Base-by-base conservation (phyloP, 1,140 invertebrate species). In the Heliconius himera region DNA sequence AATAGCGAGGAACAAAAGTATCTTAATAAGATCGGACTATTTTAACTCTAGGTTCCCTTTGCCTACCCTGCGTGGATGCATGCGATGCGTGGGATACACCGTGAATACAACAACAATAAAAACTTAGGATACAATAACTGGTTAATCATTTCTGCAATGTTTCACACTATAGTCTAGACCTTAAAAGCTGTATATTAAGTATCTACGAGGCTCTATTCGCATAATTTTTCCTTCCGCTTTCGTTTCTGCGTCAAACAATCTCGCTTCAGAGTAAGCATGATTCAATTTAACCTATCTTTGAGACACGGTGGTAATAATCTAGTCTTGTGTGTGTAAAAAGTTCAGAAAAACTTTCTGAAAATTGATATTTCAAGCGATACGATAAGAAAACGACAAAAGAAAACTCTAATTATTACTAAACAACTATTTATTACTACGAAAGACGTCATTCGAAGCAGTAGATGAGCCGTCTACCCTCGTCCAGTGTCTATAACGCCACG, bases 251-350 rank as follows among this genome's bases (percentile, higher is more conserved):
- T 74, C 72, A 72, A 78, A 20, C 77, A 60, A 51, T 56, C 56
- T 73, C 41, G 46, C 70, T 70, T 54, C 38, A 20, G 38, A 46
- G 76, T 54, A 54, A n/a, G 41, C 26, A 54, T 70, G 73, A 74
- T 79, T 79, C 77, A 74, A 79, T 79, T 79, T 74, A 54, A 74
- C 73, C 73, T 73, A 74, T 79, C 72, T 56, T 74, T 51, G 77
- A 74, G 66, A 74, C 38, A 18, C 2, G n/a, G 11, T 8, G 56
- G 11, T 49, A 49, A 20, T 26, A 26, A 8, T 8, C 56, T 60
- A 60, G 56, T 22, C 56, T 1, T 60, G 3, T 60, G 11, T 60
- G 56, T 60, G 29, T 2, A 60, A 9, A 60, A 26, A n/a, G 11
- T 60, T 60, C 9, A 8, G 0, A 2, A 60, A 26, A 3, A 26